These are phyloP conservation scores for Tragelaphus strepsiceros DNA, from an alignment of 2,113 vertebrate genomes.

Conservation along the genomic window DNA sequence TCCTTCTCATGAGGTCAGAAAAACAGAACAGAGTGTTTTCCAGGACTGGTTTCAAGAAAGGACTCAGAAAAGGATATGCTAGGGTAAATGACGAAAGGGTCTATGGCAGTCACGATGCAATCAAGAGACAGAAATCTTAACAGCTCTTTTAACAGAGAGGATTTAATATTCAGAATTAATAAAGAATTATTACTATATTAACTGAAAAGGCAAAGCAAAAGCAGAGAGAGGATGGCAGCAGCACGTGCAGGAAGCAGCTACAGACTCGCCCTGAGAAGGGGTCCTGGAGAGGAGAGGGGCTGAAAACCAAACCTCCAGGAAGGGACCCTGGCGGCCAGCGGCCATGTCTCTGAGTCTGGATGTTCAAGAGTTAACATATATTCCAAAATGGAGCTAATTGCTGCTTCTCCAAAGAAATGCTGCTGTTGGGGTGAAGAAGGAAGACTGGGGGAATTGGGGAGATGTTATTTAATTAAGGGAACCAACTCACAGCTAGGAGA, in stretches of 20 bases:
- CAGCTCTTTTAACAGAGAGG: neutral
- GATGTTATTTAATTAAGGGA: neutral
- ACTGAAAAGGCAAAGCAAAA: neutral
- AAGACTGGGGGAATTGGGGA: neutral
- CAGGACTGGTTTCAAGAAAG: neutral
- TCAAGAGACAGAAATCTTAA: neutral
- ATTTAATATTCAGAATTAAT: neutral
- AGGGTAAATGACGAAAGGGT: neutral
- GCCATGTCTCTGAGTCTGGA: neutral
- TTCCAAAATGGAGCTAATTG: neutral
- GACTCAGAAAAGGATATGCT: neutral
- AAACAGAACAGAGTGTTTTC: neutral
- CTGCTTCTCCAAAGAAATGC: neutral
- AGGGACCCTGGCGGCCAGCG: accelerated
- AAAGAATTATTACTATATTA: neutral
- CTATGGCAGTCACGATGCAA: neutral
- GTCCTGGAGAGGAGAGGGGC: neutral
- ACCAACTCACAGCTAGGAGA: neutral
- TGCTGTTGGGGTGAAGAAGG: neutral
- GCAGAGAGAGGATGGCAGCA: neutral
- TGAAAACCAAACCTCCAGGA: neutral
- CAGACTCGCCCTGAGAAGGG: neutral
- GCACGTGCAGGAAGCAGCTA: no score
- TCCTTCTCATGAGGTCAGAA: neutral
- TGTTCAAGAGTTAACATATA: neutral